phyloP scores from a whole-genome alignment of 2,888 invertebrate species.

The Drosophila crucigera region DNA sequence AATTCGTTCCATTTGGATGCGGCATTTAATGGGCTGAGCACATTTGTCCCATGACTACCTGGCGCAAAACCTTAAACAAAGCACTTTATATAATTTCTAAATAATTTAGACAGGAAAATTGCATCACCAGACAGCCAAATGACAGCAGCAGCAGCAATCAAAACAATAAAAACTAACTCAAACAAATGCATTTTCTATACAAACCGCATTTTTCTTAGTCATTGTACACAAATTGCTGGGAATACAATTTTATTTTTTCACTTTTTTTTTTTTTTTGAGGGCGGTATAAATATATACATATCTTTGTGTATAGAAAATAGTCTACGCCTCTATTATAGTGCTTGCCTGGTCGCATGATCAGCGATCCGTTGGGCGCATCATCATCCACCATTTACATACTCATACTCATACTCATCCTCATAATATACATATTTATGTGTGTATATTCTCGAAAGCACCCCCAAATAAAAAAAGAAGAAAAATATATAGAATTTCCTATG shows the following conservation, averaged over 20 bases:
- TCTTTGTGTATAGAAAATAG: slow-evolving; percentile 7
- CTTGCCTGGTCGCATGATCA: slow-evolving; percentile 42
- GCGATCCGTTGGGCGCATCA: slow-evolving; percentile 35
- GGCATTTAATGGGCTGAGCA: slow-evolving; percentile 42
- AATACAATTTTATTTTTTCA: slow-evolving; percentile 18
- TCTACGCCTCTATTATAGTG: slow-evolving; percentile 7
- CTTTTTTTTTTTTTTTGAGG: slow-evolving; percentile 8
- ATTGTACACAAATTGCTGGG: slow-evolving; percentile 42
- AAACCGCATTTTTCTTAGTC: slow-evolving; percentile 31
- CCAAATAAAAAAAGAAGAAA: neutral
- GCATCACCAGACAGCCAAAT: slow-evolving; percentile 50
- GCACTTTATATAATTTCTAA: slow-evolving; percentile 58
- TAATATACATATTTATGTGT: neutral
- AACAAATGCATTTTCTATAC: slow-evolving; percentile 29
- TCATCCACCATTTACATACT: slow-evolving; percentile 9
- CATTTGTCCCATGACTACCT: slow-evolving; percentile 40
- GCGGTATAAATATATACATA: slow-evolving; percentile 10
- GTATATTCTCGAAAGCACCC: slow-evolving; percentile 30
- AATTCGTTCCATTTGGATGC: slow-evolving; percentile 65
- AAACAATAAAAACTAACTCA: slow-evolving; percentile 15
- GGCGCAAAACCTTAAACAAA: slow-evolving; percentile 24
- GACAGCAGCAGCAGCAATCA: slow-evolving; percentile 20
- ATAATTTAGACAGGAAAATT: slow-evolving; percentile 58
- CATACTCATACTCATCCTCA: neutral
- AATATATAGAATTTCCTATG: slow-evolving; percentile 2